Conservation (phyloP, 2,113 vertebrate species). For the Cyanoderma ruficeps region DNA sequence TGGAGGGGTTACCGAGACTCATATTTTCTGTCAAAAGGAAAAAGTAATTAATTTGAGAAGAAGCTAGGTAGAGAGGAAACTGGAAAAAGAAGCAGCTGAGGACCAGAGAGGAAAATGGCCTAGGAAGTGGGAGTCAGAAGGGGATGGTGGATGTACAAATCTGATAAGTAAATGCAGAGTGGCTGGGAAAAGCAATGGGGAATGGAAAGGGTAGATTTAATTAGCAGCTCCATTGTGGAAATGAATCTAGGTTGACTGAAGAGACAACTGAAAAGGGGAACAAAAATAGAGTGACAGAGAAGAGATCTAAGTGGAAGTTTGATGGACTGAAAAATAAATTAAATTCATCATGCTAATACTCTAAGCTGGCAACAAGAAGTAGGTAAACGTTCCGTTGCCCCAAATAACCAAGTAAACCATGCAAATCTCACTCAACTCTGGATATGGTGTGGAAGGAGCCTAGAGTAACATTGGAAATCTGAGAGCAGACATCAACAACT, state of each 20-base stretch:
- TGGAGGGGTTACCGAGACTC: not conserved
- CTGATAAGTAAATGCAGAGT: not conserved
- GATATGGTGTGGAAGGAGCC: not conserved
- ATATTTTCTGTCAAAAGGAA: not conserved
- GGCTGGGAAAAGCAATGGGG: not conserved
- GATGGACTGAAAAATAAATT: not conserved
- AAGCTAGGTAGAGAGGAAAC: not conserved
- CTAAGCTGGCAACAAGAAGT: not conserved
- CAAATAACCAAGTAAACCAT: not conserved
- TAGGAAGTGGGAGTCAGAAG: not conserved
- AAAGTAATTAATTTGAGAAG: not conserved
- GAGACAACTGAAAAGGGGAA: not conserved
- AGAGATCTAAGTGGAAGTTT: not conserved
- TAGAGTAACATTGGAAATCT: not conserved
- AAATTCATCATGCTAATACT: not conserved
- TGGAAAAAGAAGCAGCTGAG: not conserved
- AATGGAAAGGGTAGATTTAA: not conserved
- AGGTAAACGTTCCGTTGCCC: not conserved
- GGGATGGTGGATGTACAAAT: not conserved
- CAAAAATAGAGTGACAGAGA: not conserved
- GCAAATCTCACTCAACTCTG: not conserved
- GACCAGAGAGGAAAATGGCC: not conserved
- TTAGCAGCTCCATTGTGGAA: not conserved
- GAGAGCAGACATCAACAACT: not conserved
- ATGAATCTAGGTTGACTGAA: not conserved